Percentiles rank a stretch among this genome's conserved stretches.
Conservation (phyloP, 2,797 vertebrate species). For the Florisuga fusca region DNA sequence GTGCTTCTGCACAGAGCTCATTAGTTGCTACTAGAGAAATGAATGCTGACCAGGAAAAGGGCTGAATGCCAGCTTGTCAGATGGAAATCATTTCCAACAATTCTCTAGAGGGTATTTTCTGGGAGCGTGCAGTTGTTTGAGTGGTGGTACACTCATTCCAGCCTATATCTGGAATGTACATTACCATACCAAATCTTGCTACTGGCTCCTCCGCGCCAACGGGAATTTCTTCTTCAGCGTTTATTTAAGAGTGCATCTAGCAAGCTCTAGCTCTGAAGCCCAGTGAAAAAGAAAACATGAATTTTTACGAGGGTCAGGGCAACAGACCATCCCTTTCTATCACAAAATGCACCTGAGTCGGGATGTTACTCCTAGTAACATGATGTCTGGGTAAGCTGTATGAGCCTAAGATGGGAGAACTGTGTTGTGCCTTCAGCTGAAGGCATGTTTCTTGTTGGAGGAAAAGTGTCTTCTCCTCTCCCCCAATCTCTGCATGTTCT, state of each 20-base stretch:
- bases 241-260: neutral
- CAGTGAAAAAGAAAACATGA: neutral
- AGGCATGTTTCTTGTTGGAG: neutral
- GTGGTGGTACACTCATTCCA: neutral
- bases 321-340: neutral
- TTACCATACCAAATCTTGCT: neutral
- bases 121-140: neutral
- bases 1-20: neutral
- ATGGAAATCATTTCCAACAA: conserved; percentile 20
- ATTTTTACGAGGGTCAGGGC: neutral
- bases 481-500: neutral
- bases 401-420: neutral
- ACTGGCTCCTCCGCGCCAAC: neutral
- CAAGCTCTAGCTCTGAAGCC: neutral
- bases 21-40: neutral
- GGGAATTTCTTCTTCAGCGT: neutral
- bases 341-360: neutral
- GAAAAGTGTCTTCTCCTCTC: neutral
- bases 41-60: neutral
- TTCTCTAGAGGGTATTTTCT: conserved; percentile 29
- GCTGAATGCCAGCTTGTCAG: neutral
- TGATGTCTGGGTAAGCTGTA: neutral
- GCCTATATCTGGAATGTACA: neutral
- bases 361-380: neutral
- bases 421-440: neutral